These are phyloP conservation scores for Melanotaenia trifasciata DNA, from an alignment of 2,797 vertebrate genomes.

Conservation along the genomic window DNA sequence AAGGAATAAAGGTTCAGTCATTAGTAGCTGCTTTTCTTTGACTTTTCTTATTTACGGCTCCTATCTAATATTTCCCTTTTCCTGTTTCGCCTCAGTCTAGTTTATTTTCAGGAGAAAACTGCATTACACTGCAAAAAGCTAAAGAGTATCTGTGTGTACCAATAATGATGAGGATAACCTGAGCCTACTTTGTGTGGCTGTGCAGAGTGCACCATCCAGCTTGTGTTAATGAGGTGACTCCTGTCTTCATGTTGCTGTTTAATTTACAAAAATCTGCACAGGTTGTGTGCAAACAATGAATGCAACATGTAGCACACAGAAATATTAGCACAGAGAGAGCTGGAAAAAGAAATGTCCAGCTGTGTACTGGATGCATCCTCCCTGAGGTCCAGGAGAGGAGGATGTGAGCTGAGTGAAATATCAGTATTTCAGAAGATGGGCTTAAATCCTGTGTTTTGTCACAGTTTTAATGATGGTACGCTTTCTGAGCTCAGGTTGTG, in stretches of 20 bases:
- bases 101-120: conserved; percentile 44
- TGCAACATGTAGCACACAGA: conserved; percentile 23
- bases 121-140: conserved; percentile 29
- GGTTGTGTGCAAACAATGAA: conserved; percentile 16
- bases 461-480: conserved; percentile 68
- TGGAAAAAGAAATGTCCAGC: conserved; percentile 24
- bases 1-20: conserved; percentile 29
- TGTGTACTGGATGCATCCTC: conserved; percentile 19
- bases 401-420: conserved; percentile 38
- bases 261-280: conserved; percentile 35
- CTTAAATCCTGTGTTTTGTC: conserved; percentile 62
- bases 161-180: conserved; percentile 44
- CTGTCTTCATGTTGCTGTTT: conserved; percentile 32
- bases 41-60: conserved; percentile 47
- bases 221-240: conserved; percentile 51
- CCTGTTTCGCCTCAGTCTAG: conserved; percentile 19
- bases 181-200: background rate
- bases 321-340: conserved; percentile 19
- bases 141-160: conserved; percentile 20
- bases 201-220: conserved; percentile 38
- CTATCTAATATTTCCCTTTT: conserved; percentile 34
- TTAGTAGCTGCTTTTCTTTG: conserved; percentile 43
- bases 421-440: conserved; percentile 34
- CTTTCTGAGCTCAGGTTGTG: conserved; percentile 50
- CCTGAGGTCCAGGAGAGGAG: conserved; percentile 33